Percentiles rank a stretch among this genome's conserved stretches.
Conservation (phyloP, 2,888 invertebrate genomes). For the Graphium colonna region DNA sequence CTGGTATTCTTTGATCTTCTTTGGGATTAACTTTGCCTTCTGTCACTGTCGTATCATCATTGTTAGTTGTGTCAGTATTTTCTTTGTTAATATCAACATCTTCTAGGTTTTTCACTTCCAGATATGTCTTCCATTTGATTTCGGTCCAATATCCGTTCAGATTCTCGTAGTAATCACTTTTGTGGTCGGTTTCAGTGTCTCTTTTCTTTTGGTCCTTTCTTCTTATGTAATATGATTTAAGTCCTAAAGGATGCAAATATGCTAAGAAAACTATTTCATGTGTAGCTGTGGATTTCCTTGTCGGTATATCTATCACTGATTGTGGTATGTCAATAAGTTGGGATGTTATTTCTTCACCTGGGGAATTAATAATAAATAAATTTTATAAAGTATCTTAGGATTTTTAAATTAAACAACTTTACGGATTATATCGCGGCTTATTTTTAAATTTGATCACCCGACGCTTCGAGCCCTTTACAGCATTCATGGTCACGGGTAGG, state of each 20-base stretch:
- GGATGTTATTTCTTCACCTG: conserved; percentile 77
- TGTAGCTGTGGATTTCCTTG: conserved; percentile 81
- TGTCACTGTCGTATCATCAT: neutral
- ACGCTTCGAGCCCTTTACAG: no score
- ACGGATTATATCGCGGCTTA: no score
- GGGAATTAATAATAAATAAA: conserved; percentile 28
- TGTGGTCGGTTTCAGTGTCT: conserved; percentile 1
- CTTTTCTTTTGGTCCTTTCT: conserved; percentile 39
- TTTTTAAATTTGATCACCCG: no score
- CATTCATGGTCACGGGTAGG: no score
- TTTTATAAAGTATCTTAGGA: no score
- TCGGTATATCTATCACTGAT: conserved; percentile 76
- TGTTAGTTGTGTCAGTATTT: no score
- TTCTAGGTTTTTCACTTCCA: conserved; percentile 40
- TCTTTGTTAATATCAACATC: conserved; percentile 4
- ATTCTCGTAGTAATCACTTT: conserved; percentile 33
- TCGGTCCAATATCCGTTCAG: conserved; percentile 40
- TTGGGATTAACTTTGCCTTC: neutral
- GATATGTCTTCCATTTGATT: conserved; percentile 31
- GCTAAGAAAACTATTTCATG: conserved; percentile 88
- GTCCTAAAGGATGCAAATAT: conserved; percentile 82
- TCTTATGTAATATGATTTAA: conserved; percentile 80
- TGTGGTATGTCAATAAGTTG: conserved; percentile 83
- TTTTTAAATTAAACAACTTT: no score
- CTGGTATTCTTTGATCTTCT: neutral